These are phyloP conservation scores for Cettia cetti DNA, from an alignment of 2,113 vertebrate species.

Conservation along the genomic window DNA sequence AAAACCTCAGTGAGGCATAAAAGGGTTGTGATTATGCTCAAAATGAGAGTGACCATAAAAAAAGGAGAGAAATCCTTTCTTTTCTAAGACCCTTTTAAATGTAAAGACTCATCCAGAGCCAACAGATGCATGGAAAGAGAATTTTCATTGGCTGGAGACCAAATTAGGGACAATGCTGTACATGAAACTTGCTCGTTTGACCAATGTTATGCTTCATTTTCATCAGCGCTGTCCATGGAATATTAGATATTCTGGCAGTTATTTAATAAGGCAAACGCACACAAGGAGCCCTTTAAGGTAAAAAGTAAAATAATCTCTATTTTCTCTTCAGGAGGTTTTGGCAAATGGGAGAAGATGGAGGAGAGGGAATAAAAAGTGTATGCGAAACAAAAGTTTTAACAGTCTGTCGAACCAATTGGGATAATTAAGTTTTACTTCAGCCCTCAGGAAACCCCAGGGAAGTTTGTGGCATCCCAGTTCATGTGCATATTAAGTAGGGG, in stretches of 20 bases:
- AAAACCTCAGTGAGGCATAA: not conserved
- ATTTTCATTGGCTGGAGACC: constrained; percentile 33
- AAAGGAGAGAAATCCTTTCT: not conserved
- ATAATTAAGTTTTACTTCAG: constrained; percentile 62
- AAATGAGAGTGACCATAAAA: not conserved
- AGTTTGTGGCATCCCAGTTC: constrained; percentile 43
- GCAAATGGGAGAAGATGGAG: constrained; percentile 51
- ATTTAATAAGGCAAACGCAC: constrained; percentile 57
- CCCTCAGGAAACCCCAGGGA: constrained; percentile 50
- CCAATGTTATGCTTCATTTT: constrained; percentile 57
- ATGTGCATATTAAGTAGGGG: constrained; percentile 63
- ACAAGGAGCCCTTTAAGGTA: constrained; percentile 61
- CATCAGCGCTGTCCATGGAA: constrained; percentile 50
- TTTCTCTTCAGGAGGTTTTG: constrained; percentile 67
- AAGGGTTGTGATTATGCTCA: not conserved
- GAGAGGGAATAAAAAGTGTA: constrained; percentile 26
- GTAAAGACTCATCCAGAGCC: not conserved
- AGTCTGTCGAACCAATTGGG: constrained; percentile 42
- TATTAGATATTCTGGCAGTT: constrained; percentile 59
- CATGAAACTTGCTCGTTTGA: constrained; percentile 16
- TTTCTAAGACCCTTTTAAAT: not conserved
- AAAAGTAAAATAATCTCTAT: constrained; percentile 65
- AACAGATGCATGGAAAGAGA: not conserved
- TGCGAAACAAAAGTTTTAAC: constrained; percentile 54
- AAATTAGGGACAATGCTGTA: constrained; percentile 23